Conservation (phyloP, 2,113 vertebrate genomes). For the Bufo bufo region DNA sequence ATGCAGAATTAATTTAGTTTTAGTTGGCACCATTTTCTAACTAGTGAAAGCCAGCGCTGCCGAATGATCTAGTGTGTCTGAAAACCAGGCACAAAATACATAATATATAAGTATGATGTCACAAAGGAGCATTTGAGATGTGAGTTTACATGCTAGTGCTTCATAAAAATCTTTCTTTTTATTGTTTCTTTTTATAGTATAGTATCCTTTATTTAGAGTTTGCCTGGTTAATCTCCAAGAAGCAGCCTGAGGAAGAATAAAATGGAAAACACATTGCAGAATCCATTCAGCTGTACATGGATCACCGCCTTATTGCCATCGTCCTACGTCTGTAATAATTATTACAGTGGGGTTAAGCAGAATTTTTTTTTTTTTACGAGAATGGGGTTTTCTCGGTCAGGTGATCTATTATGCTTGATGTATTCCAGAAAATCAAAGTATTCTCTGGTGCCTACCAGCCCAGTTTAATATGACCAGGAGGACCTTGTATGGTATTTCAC, state of each 20-base stretch:
- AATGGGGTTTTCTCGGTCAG: too few species aligned
- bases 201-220: background rate
- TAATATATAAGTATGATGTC: background rate
- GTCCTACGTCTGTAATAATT: background rate
- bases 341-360: too few species aligned
- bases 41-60: too few species aligned
- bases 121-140: background rate
- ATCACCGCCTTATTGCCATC: background rate
- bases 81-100: background rate
- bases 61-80: too few species aligned
- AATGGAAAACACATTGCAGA: constrained; percentile 36
- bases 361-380: too few species aligned
- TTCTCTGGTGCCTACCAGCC: too few species aligned
- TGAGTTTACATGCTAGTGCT: background rate
- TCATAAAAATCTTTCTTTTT: background rate
- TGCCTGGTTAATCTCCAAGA: constrained; percentile 14
- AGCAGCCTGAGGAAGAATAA: constrained; percentile 22
- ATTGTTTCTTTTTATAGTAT: background rate
- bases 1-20: too few species aligned
- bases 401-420: too few species aligned
- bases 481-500: too few species aligned
- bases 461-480: too few species aligned
- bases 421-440: too few species aligned
- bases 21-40: background rate
- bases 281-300: background rate